Evolutionary conservation across 2,113 vertebrate genomes (phyloP), one percentile per base, ranked within the genome.

Genomic region (Pseudolaguvia tuberculata): DNA sequence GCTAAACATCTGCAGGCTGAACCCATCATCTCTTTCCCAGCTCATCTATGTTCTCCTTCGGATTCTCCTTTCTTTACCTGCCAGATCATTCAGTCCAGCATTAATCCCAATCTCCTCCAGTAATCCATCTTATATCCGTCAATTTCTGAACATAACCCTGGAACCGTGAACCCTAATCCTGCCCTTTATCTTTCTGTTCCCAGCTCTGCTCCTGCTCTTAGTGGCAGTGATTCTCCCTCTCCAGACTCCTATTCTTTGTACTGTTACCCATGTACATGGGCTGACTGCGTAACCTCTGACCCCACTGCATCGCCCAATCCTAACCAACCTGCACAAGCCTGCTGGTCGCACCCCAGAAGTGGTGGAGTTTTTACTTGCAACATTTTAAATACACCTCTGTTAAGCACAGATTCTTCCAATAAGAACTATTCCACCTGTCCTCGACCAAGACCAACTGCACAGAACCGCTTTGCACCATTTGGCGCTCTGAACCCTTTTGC

Each of bases 241-340:
- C 93, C 96, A 0, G 95, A 97, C 42, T 86, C 94, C 2, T 93
- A 93, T 78, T 95, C 94, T 15, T 87, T 97, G 4, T 98, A 98
- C 85, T 98, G 95, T 84, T 98, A 98, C 80, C 96, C 96, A 0
- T 98, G 95, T 81, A 92, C 94, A 0, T 98, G 96, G 96, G 92
- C 91, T 0, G 95, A 96, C 85, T 97, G 95, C 84, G 95, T 94
- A 69, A 93, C 88, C 0, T 90, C 91, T 3, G 94, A 92, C 58
- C 70, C 93, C 5, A 83, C 75, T 2, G 91, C 0, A 65, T 79
- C 69, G 47, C 79, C 81, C 81, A 84, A 79, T 81, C 86, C 20
- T 81, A 86, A 87, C 77, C 93, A 92, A 81, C 88, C 93, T 0
- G 81, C 90, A 0, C 92, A 94, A 84, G 84, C 91, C 21, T 88